Evolutionary conservation across 2,797 vertebrate genomes (phyloP).

Genomic region (Salarias fasciatus): DNA sequence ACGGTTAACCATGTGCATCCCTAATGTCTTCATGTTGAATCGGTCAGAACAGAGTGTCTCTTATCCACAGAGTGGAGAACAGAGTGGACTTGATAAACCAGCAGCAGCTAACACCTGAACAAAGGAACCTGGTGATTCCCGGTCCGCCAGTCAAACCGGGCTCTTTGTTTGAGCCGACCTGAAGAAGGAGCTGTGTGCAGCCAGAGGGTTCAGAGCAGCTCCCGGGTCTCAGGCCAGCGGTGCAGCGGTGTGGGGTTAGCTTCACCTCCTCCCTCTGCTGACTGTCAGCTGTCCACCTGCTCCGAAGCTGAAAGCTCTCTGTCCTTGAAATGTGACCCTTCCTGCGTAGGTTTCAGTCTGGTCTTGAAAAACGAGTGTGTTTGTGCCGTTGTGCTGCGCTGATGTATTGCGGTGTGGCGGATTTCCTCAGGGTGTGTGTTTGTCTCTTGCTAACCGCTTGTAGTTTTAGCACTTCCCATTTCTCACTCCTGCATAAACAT

Average conservation of each 20-base stretch:
- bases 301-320: slow-evolving; percentile 24
- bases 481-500: slow-evolving; percentile 9
- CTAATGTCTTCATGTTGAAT: too few species aligned
- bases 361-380: too few species aligned
- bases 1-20: too few species aligned
- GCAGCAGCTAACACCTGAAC: neutral
- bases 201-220: too few species aligned
- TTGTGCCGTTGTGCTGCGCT: too few species aligned
- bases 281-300: slow-evolving; percentile 12
- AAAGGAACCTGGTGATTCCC: too few species aligned
- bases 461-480: slow-evolving; percentile 35
- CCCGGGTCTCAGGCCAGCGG: slow-evolving; percentile 2
- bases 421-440: too few species aligned
- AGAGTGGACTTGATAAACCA: neutral
- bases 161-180: too few species aligned
- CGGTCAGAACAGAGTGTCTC: too few species aligned
- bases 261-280: slow-evolving; percentile 17
- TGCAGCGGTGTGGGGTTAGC: slow-evolving; percentile 16
- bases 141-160: too few species aligned
- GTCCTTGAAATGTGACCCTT: slow-evolving; percentile 25
- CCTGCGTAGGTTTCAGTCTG: neutral
- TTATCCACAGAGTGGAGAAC: too few species aligned
- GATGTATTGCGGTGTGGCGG: neutral
- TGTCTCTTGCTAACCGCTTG: slow-evolving; percentile 32
- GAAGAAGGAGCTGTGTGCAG: too few species aligned